A percentile compares a stretch with the other conserved stretches of the same genome.
phyloP scores from a whole-genome alignment of 92 coral and sea anemone genomes.

The Paragorgia papillata region DNA sequence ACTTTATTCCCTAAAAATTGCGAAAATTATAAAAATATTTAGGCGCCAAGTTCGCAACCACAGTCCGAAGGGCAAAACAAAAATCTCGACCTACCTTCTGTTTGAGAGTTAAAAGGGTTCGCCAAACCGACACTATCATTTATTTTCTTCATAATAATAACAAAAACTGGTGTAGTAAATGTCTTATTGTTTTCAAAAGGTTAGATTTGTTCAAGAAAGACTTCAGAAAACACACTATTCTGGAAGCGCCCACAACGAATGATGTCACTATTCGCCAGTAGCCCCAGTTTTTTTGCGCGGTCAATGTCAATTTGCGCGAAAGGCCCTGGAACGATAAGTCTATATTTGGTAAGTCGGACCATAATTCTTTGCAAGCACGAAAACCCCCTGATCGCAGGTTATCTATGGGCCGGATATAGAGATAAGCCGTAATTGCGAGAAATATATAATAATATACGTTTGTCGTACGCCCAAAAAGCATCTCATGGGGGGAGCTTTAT shows the following conservation, averaged over 20 bases:
- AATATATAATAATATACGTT: too few species aligned
- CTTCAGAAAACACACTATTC: too few species aligned
- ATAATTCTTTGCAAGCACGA: background rate
- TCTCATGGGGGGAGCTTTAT: too few species aligned
- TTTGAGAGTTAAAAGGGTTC: background rate
- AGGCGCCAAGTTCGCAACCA: conserved; percentile 5
- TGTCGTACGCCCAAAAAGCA: too few species aligned
- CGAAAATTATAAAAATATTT: background rate
- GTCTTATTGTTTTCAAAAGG: background rate
- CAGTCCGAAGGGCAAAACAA: background rate
- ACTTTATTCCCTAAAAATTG: background rate
- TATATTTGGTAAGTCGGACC: conserved; percentile 3
- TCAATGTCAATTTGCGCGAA: conserved; percentile 6
- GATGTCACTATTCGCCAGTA: conserved; percentile 9
- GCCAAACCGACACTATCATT: conserved; percentile 9
- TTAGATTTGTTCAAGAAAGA: background rate
- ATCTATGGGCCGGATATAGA: too few species aligned
- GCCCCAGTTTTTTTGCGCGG: conserved; percentile 46
- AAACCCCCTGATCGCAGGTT: too few species aligned
- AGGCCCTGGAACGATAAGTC: conserved; percentile 20
- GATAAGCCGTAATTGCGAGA: too few species aligned
- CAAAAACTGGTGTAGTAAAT: background rate
- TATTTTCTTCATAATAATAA: background rate
- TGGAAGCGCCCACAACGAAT: conserved; percentile 6
- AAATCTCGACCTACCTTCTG: conserved; percentile 18